phyloP scores from a whole-genome alignment of 1,140 invertebrate species.

The Nomia melanderi region DNA sequence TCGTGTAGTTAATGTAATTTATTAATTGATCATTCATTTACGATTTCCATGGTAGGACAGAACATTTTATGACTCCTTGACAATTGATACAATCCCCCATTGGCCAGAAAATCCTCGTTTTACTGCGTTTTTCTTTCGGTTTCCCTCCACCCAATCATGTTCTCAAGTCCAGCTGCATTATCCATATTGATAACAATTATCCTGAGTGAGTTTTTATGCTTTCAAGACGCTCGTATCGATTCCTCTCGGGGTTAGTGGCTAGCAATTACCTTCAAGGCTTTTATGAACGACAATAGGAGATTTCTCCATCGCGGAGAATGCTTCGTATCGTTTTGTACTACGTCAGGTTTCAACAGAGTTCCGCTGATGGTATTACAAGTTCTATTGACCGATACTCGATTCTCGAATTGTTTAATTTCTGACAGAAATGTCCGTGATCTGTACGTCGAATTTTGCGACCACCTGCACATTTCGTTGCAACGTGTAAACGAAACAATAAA shows the following conservation, averaged over 20 bases:
- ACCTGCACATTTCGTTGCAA: no score
- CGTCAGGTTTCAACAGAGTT: background rate
- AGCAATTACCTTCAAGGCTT: constrained; percentile 1
- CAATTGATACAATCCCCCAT: background rate
- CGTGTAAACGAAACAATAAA: no score
- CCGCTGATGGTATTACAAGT: background rate
- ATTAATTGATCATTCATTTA: no score
- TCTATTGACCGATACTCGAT: no score
- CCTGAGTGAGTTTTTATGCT: constrained; percentile 38
- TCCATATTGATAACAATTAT: constrained; percentile 46
- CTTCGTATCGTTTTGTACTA: background rate
- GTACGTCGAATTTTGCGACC: no score
- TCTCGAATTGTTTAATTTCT: no score
- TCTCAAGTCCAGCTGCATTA: constrained; percentile 17
- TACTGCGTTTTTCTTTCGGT: constrained; percentile 19
- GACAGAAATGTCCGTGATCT: no score
- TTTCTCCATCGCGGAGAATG: background rate
- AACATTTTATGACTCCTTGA: background rate
- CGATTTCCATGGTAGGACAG: constrained; percentile 35
- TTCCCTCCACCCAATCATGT: background rate
- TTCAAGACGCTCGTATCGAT: constrained; percentile 27
- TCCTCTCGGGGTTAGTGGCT: background rate
- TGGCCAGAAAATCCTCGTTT: background rate
- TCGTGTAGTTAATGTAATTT: no score
- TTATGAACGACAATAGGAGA: constrained; percentile 9